Base-by-base conservation (phyloP, 2,113 vertebrate genomes). In the Tragelaphus imberbis region DNA sequence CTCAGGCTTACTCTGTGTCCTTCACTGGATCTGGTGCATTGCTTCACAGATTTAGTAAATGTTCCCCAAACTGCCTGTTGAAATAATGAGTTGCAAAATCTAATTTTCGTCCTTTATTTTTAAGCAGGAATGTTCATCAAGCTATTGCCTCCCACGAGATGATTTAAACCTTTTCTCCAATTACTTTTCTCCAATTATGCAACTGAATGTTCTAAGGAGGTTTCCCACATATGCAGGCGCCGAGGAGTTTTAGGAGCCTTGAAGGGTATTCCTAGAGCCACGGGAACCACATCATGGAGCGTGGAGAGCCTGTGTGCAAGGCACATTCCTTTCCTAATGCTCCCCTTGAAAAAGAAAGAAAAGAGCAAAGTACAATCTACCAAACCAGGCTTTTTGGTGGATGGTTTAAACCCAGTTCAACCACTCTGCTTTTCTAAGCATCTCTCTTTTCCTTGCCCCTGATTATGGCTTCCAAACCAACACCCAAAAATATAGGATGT, bases 401-500 rank as follows among this genome's bases (percentile, higher is more conserved):
- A 80, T 2, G 1, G 6, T 77, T 81, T 59, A 28, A 75, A 82
- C 81, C 47, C 58, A 44, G 71, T 12, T 6, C 63, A 92, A 51
- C 53, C 58, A 36, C 61, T 55, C 91, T 88, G 80, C 84, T 93
- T 94, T 90, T 82, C 88, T 93, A 71, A 95, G 56, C 16, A 28
- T 68, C 33, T 33, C 51, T 90, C 85, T 92, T 91, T 91, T 59
- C 27, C 81, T 95, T 71, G 80, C 10, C 28, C 27, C 71, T 96
- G 94, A 93, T 97, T 95, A 94, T 77, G 75, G 87, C 84, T 95
- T 97, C 84, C 25, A 80, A 95, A 90, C 96, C 95, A 94, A 23
- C 51, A 90, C 63, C 79, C 86, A 71, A 89, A 97, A 96, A 94
- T 75, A 89, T 4, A 94, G 84, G 44, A 77, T 82, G 51, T 94